Conservation (phyloP, 2,888 invertebrate species). For the Mythimna pallens region DNA sequence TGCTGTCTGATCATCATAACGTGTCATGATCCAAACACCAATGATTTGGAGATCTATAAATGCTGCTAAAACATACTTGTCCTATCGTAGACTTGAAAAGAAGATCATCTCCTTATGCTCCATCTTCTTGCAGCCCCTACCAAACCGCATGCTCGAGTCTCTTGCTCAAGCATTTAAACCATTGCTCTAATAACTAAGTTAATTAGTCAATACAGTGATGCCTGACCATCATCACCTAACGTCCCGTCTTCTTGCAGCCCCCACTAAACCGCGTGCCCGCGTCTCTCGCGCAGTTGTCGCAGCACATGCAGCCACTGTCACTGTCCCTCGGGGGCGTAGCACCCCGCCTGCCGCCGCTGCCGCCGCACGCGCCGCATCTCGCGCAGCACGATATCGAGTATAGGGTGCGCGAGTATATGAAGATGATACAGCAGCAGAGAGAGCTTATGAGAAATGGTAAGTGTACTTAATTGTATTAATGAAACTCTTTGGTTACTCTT, state of each 20-base stretch:
- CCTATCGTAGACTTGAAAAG: not conserved
- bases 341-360: slow-evolving; percentile 91
- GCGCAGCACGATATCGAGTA: slow-evolving; percentile 94
- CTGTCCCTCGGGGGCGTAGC: slow-evolving; percentile 91
- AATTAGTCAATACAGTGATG: no score
- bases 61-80: not conserved
- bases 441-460: slow-evolving; percentile 85
- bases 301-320: slow-evolving; percentile 94
- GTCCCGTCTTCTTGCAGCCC: slow-evolving; percentile 76
- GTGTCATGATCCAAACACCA: no score
- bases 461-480: not conserved
- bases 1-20: no score
- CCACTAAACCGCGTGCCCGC: slow-evolving; percentile 91
- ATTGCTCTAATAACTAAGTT: no score
- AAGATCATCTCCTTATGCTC: slow-evolving; percentile 24
- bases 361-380: slow-evolving; percentile 90
- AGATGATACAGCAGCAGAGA: slow-evolving; percentile 91
- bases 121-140: slow-evolving; percentile 78
- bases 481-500: not conserved
- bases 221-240: slow-evolving; percentile 24
- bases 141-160: slow-evolving; percentile 91
- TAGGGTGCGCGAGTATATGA: slow-evolving; percentile 95
- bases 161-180: slow-evolving; percentile 77
- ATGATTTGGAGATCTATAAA: no score
- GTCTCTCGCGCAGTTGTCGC: slow-evolving; percentile 87